Percentiles rank a stretch among this genome's conserved stretches.
These are phyloP conservation scores for Hypolimnas misippus DNA, from an alignment of 2,888 invertebrate species.

Conservation along the genomic window DNA sequence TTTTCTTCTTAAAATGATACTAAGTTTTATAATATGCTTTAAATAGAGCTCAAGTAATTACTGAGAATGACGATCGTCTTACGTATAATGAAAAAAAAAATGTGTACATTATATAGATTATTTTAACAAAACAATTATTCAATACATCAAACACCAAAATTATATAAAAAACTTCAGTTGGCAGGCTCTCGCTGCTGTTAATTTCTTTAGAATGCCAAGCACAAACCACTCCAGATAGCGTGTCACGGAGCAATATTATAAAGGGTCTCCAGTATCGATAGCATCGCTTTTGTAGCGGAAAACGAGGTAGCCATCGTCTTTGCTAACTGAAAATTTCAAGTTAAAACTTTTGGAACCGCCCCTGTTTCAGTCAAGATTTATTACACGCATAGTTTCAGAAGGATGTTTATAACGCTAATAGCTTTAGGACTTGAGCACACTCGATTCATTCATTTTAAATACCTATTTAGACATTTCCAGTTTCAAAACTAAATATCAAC, in stretches of 20 bases:
- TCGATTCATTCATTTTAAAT: no score
- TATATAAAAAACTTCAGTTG: neutral
- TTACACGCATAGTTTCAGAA: slow-evolving; percentile 15
- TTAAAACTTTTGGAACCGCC: slow-evolving; percentile 42
- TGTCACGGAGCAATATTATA: slow-evolving; percentile 60
- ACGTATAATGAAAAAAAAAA: no score
- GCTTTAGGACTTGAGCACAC: neutral
- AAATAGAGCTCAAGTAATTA: no score
- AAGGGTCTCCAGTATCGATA: slow-evolving; percentile 59
- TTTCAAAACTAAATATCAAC: no score
- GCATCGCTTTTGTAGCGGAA: slow-evolving; percentile 64
- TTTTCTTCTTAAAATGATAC: no score
- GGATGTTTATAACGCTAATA: neutral
- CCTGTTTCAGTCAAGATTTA: slow-evolving; percentile 38
- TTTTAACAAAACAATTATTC: neutral
- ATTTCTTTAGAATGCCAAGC: slow-evolving; percentile 31
- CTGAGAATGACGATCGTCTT: no score
- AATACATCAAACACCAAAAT: neutral
- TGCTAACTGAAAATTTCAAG: slow-evolving; percentile 58
- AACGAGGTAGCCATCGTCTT: slow-evolving; percentile 51
- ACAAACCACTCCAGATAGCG: slow-evolving; percentile 51
- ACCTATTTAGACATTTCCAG: no score
- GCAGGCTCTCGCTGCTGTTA: slow-evolving; percentile 6
- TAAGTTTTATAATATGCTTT: no score
- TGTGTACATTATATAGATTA: no score